Conservation (phyloP, 2,113 vertebrate species). For the Cinclus cinclus region DNA sequence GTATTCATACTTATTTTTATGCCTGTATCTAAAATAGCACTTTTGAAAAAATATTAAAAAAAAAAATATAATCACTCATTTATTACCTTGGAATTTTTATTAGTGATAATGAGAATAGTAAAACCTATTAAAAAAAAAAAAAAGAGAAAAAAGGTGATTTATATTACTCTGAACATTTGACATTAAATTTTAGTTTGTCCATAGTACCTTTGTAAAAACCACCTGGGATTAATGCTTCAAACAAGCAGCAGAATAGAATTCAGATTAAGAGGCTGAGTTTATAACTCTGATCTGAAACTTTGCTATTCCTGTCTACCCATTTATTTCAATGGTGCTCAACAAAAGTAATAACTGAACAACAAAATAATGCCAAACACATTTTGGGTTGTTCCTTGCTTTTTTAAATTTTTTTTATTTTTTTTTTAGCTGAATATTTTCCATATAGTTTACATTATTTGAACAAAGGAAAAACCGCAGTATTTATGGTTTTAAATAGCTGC, state of each 20-base stretch:
- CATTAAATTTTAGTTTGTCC: neutral
- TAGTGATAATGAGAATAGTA: neutral
- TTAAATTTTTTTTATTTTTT: neutral
- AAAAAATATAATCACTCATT: neutral
- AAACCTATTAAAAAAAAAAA: accelerated
- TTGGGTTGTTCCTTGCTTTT: neutral
- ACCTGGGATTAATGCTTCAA: neutral
- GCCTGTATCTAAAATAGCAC: neutral
- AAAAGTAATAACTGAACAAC: neutral
- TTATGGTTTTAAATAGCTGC: neutral
- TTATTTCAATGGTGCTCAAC: neutral
- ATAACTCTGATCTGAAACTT: neutral
- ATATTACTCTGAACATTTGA: neutral
- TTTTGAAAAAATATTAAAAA: neutral
- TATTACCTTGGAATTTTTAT: neutral
- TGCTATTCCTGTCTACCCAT: neutral
- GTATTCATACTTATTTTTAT: neutral
- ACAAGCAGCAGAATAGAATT: neutral
- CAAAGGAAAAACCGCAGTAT: neutral
- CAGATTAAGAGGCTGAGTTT: neutral
- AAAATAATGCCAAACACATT: neutral
- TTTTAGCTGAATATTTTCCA: neutral
- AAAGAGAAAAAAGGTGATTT: neutral
- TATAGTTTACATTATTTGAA: neutral
- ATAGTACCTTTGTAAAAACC: neutral